Percentiles rank a stretch among this genome's conserved stretches.
Conservation (phyloP, 1,140 invertebrate species). For the Dolichoris vasculosae region DNA sequence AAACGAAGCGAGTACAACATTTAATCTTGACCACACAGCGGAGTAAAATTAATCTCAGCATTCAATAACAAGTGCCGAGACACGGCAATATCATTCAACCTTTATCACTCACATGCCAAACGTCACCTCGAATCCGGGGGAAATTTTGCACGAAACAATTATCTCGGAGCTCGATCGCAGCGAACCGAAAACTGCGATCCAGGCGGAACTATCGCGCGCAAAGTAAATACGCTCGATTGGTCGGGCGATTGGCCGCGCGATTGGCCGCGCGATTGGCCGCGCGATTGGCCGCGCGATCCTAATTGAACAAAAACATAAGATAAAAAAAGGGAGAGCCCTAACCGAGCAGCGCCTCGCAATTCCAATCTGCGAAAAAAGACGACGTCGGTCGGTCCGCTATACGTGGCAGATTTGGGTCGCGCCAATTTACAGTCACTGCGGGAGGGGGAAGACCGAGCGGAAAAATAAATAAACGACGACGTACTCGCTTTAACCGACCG, state of each 20-base stretch:
- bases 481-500: background rate
- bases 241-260: background rate
- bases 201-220: background rate
- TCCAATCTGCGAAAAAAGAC: background rate
- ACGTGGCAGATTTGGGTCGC: constrained; percentile 21
- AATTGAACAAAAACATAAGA: background rate
- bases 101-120: no score
- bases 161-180: background rate
- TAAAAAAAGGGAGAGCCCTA: background rate
- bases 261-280: background rate
- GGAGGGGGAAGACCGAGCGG: no score
- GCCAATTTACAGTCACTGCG: background rate
- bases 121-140: background rate
- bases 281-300: background rate
- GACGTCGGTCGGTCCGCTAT: background rate
- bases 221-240: background rate
- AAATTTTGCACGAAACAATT: background rate
- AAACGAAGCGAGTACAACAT: no score
- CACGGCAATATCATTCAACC: no score
- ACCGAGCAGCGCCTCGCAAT: background rate
- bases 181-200: background rate
- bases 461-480: constrained; percentile 20
- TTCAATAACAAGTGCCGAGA: no score
- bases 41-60: no score
- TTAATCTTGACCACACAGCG: no score